Evolutionary conservation across 2,113 vertebrate species (phyloP), one percentile per base, ranked within the genome.

Genomic region (Okapia johnstoni): DNA sequence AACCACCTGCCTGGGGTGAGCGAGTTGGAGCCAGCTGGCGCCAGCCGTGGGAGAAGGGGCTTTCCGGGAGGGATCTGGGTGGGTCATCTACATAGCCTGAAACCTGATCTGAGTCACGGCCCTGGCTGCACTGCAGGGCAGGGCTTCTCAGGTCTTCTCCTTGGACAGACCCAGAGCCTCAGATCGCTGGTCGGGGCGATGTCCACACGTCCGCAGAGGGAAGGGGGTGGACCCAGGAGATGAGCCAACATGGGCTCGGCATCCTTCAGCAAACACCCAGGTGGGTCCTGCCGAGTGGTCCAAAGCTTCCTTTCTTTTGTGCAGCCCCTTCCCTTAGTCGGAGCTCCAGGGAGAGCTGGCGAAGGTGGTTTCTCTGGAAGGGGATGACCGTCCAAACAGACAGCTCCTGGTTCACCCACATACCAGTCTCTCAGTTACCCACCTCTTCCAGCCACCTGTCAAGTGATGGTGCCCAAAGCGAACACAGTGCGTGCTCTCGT

Each of bases 401-500:
- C 21, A 15, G 43, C 48, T 55, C 85, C 43, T 19, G 7, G 23
- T 0, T 33, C 4, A 15, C 46, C 40, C 73, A 2, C 3, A 14
- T 46, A 5, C 15, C 30, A 6, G 15, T 17, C 79, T 60, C 50
- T 50, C 43, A n/a, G 19, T 19, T 26, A 10, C 36, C 1, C 9
- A 11, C 55, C 50, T 33, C 57, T 14, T 36, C 52, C 7, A 3
- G 7, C 48, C 33, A 3, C 36, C 81, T 1, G 1, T 50, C 19
- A 2, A 15, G n/a, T 7, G 2, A 13, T 4, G n/a, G 58, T 3
- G 0, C 16, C 9, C 33, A 1, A 19, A 57, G 55, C 12, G 3
- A 25, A 14, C 25, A 6, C 10, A 16, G 11, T 9, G 5, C 0
- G 30, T 11, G 2, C 21, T 19, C 2, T 28, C 0, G 0, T 33